Base-by-base conservation (phyloP, 2,888 invertebrate species). In the Agrotis segetum region DNA sequence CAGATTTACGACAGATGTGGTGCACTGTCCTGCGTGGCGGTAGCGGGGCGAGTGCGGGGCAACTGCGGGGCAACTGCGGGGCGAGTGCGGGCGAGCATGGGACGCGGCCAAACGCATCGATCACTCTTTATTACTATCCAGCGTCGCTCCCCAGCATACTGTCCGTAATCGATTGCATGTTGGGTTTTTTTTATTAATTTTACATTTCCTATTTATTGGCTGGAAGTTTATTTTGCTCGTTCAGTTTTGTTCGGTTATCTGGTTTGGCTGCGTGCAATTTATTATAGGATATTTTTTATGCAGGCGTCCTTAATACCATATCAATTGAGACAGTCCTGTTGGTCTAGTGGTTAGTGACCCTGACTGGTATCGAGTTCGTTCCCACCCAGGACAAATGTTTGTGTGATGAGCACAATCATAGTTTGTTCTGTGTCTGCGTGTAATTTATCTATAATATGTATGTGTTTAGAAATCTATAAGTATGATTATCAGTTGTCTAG, bases 1-100 rank as follows among this genome's bases (percentile, higher is more conserved):
- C 79, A 84, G 88, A 92, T 92, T 90, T 90, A 92, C 87, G 88
- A 87, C 84, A 83, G 72, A 85, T 81, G 82, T 67, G 65, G 70
- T 72, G 76, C 74, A 62, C 52, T 66, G 58, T 44, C 64, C 47
- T 62, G 52, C 56, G 63, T 55, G 47, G 47, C 0, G 59, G n/a
- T 13, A 49, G 50, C 52, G 29, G 78, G 49, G 17, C 19, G 47
- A 65, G 24, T 62, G 34, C 46, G 52, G 50, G n/a, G 58, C 46
- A 6, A 63, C 47, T 62, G 34, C 46, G 52, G 50, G n/a, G 58
- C 46, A 6, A 63, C 47, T 62, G 24, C 64, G 44, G 70, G 60
- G 34, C 49, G 56, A 77, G 50, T 71, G 61, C 68, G 55, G 56
- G 50, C 44, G 55, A 68, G 62, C 49, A 56, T 56, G 71, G 67